Conservation (phyloP, 1,140 invertebrate species). For the Grapholita molesta region DNA sequence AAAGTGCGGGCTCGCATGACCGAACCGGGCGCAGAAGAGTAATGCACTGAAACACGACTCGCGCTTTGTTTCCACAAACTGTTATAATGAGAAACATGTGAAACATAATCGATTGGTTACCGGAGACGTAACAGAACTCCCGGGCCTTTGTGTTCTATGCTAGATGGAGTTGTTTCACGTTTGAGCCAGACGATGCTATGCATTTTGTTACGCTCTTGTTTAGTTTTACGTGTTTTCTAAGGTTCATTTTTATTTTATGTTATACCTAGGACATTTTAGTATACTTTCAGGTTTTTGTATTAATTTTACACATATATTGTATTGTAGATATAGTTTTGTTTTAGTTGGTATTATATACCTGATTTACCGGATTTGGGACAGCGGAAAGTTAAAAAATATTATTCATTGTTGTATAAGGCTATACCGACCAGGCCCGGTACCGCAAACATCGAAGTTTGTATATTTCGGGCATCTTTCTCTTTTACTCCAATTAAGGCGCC, state of each 20-base stretch:
- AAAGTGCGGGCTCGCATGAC: constrained; percentile 18
- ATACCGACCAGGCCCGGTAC: no score
- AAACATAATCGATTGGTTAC: constrained; percentile 17
- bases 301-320: neutral
- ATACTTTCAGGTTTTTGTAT: neutral
- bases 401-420: no score
- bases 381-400: no score
- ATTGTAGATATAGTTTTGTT: neutral
- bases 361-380: no score
- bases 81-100: constrained; percentile 19
- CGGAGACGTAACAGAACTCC: constrained; percentile 14
- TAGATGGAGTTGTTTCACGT: neutral
- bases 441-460: no score
- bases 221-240: neutral
- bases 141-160: constrained; percentile 14
- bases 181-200: constrained; percentile 3
- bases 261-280: no score
- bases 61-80: constrained; percentile 16
- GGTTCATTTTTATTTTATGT: neutral
- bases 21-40: constrained; percentile 1
- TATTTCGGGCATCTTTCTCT: no score
- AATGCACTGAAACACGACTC: constrained; percentile 11
- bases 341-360: no score
- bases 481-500: no score
- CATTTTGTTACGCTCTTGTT: neutral